These are phyloP conservation scores for Ferdinandea cuprea DNA, from an alignment of 2,888 invertebrate species.

Conservation along the genomic window DNA sequence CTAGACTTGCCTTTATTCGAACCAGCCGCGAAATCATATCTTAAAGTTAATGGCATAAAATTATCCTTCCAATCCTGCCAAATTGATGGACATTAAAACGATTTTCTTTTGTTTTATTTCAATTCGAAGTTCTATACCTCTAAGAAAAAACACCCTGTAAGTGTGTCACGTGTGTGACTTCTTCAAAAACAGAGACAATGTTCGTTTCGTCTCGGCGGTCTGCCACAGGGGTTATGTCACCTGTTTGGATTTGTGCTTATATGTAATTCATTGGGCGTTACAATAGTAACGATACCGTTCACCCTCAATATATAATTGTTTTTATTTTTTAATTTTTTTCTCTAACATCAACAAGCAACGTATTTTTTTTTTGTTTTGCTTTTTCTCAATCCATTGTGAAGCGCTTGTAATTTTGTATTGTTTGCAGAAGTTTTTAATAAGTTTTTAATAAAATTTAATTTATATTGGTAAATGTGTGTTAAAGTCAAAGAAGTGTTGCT, in stretches of 20 bases:
- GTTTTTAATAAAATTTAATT: slow-evolving; percentile 29
- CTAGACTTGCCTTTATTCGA: no score
- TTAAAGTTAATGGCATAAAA: no score
- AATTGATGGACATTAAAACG: no score
- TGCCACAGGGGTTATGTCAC: slow-evolving; percentile 65
- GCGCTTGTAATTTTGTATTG: no score
- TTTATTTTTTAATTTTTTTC: not conserved
- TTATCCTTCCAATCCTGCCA: no score
- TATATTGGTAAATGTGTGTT: slow-evolving; percentile 36
- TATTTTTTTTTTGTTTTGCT: slow-evolving; percentile 4
- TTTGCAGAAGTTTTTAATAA: slow-evolving; percentile 12
- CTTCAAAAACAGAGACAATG: slow-evolving; percentile 19
- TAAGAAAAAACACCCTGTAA: no score
- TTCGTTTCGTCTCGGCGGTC: slow-evolving; percentile 38
- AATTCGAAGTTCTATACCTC: no score
- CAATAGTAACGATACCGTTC: slow-evolving; percentile 71
- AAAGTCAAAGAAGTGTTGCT: slow-evolving; percentile 56
- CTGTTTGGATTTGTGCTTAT: slow-evolving; percentile 59
- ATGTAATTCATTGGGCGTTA: slow-evolving; percentile 56
- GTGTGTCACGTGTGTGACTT: slow-evolving; percentile 54
- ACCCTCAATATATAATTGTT: slow-evolving; percentile 19
- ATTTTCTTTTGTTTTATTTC: no score
- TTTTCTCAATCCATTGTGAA: slow-evolving; percentile 47
- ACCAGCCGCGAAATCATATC: no score
- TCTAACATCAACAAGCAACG: slow-evolving; percentile 38